These are phyloP conservation scores for Resseliella maxima DNA, from an alignment of 2,888 invertebrate species.

Conservation along the genomic window DNA sequence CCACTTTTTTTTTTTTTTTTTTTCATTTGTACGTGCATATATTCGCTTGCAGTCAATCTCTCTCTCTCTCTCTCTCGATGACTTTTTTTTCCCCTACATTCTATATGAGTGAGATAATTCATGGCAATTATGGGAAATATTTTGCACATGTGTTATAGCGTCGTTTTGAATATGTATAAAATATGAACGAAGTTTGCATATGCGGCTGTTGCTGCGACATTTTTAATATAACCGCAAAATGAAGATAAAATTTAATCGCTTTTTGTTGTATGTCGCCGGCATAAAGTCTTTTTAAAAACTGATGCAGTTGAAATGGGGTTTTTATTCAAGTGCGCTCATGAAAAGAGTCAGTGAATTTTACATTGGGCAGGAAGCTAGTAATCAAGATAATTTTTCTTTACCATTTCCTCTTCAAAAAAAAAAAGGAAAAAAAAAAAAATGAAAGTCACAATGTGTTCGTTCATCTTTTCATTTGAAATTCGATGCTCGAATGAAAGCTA, in stretches of 20 bases:
- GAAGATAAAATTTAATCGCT: slow-evolving; percentile 51
- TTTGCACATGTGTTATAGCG: slow-evolving; percentile 7
- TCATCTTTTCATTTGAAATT: too few species aligned
- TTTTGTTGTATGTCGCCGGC: too few species aligned
- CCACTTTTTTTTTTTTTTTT: neutral
- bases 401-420: neutral
- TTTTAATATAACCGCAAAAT: slow-evolving; percentile 34
- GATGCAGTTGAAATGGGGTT: too few species aligned
- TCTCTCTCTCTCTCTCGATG: too few species aligned
- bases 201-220: slow-evolving; percentile 30
- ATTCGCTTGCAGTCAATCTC: neutral
- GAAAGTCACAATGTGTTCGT: neutral
- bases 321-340: neutral
- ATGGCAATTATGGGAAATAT: slow-evolving; percentile 6
- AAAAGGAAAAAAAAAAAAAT: neutral
- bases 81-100: neutral
- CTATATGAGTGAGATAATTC: neutral
- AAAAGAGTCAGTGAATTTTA: neutral
- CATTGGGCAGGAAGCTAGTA: neutral
- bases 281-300: too few species aligned
- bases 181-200: slow-evolving; percentile 23
- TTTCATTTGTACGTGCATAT: neutral
- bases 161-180: neutral
- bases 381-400: neutral
- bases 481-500: too few species aligned